Evolutionary conservation across 2,113 vertebrate genomes (phyloP), one percentile per base, ranked within the genome.

Genomic region (Oncorhynchus mykiss): DNA sequence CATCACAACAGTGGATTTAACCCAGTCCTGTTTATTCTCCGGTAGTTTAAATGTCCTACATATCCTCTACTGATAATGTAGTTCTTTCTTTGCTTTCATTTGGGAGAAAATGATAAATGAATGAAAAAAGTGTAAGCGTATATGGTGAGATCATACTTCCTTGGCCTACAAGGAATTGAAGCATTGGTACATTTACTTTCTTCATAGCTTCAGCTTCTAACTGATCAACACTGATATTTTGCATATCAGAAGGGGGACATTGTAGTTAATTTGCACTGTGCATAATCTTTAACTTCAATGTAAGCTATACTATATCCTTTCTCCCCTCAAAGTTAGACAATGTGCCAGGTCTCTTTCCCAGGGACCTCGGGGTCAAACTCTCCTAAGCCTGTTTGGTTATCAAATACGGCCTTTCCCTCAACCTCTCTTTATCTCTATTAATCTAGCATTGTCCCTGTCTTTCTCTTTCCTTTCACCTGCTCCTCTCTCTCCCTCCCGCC

Each of bases 1-100:
- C 86, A 83, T 89, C 86, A 88, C 87, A 87, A 74, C 73, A 74
- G 87, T 87, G 83, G 89, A 90, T 90, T 90, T 91, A 91, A 91
- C 90, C 90, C 84, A 31, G 64, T 73, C 88, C 87, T 0, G 77
- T 71, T 89, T 90, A 89, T 57, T 20, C 16, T 57, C 18, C 2
- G 18, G 4, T 57, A 84, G 87, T 89, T 89, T 74, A 84, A 31
- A 67, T 77, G 86, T 74, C 88, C 87, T 0, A 76, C 72, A 88
- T 90, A 89, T 57, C 54, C 54, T 57, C 18, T 20, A 5, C 18
- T 57, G 16, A 57, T 20, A 45, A 57, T 57, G 3, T 6, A 20
- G 39, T 45, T 45, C 39, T 45, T 11, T 45, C 9, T 45, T 45
- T 45, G 39, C 8, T 45, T 11, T 45, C 39, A 45, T 45, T 45